phyloP scores from a whole-genome alignment of 2,113 vertebrate genomes.

The Physeter macrocephalus region DNA sequence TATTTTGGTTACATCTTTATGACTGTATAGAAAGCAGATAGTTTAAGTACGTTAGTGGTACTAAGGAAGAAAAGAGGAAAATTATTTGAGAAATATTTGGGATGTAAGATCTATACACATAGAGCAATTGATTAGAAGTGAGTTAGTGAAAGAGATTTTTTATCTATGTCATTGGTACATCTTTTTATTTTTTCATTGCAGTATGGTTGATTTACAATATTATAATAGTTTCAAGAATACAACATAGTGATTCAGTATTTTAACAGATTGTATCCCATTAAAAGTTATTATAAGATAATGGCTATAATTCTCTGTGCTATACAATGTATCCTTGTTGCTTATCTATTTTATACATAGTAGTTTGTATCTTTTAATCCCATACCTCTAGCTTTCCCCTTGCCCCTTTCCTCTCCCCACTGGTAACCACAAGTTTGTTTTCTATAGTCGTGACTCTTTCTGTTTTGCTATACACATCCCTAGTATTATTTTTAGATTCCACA shows the following conservation, averaged over 20 bases:
- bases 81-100: background rate
- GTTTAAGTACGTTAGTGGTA: background rate
- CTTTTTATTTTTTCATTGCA: too few relatives aligned
- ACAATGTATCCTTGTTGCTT: background rate
- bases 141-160: background rate
- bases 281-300: background rate
- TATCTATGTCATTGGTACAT: too few relatives aligned
- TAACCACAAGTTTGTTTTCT: background rate
- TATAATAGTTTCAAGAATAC: too few relatives aligned
- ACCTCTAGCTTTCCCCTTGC: background rate
- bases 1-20: background rate
- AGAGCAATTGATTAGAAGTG: background rate
- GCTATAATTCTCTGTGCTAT: background rate
- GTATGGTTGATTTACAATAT: too few relatives aligned
- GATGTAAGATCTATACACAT: background rate
- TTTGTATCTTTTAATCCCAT: background rate
- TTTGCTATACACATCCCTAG: background rate
- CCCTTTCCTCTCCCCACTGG: background rate
- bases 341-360: background rate
- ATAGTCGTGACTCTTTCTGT: background rate
- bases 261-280: background rate
- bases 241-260: background rate
- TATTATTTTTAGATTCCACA: background rate
- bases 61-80: background rate
- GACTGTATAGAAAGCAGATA: background rate